Base-by-base conservation (phyloP, 2,888 invertebrate species). In the Eristalis pertinax region DNA sequence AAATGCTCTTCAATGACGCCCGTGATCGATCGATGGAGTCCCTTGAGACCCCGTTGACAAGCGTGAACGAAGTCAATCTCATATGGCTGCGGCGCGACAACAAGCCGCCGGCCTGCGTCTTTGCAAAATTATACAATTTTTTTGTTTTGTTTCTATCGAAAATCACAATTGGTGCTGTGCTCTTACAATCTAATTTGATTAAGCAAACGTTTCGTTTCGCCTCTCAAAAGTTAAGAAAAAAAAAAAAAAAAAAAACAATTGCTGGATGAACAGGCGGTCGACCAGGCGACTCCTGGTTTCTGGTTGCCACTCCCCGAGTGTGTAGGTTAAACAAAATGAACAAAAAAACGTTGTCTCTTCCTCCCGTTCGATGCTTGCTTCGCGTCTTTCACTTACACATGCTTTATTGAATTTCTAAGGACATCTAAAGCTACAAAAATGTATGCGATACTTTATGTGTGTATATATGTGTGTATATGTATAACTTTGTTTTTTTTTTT, bases 151-250 rank as follows among this genome's bases (percentile, higher is more conserved):
- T 88, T 50, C n/a, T 86, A 83, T 88, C 85, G 84, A 81, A 88
- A 89, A 89, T 89, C 89, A 89, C 89, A 89, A 89, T 89, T 86
- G 89, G 88, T 89, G 89, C 88, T 89, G 86, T n/a, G n/a, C n/a
- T n/a, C 88, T 89, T 89, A 89, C 50, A 82, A 88, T 84, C 84
- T 88, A 88, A 76, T 8, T 50, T 0, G 8, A 50, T 5, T 8
- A 4, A 1, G 0, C n/a, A 8, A 19, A 50, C 8, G n/a, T n/a
- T n/a, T n/a, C 68, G 4, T 38, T 60, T 64, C 38, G 7, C 41
- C 22, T 43, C 24, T 70, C 10, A n/a, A n/a, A n/a, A n/a, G n/a
- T n/a, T n/a, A n/a, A n/a, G n/a, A n/a, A n/a, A n/a, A n/a, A n/a
- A n/a, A n/a, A n/a, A n/a, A n/a, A n/a, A n/a, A n/a, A n/a, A n/a